Evolutionary conservation across 2,888 invertebrate species (phyloP).

Genomic region (Lepidochitona cinerea): DNA sequence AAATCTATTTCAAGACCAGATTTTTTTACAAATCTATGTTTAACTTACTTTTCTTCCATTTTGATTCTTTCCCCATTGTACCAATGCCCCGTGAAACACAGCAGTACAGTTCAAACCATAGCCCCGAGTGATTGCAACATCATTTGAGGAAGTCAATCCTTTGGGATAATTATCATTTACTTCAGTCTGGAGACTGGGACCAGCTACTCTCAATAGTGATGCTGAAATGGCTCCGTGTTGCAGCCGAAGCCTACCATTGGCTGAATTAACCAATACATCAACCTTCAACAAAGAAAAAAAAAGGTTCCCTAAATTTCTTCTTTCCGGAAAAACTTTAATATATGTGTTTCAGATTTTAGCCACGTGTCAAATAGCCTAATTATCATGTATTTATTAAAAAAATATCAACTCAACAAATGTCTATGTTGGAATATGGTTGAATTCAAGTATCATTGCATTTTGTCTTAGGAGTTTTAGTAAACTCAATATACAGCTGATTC

Average conservation of each 20-base stretch:
- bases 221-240: conserved; percentile 48
- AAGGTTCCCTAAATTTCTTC: neutral
- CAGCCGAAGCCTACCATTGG: conserved; percentile 44
- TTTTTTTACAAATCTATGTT: too few species aligned
- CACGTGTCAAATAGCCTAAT: neutral
- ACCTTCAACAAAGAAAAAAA: conserved; percentile 37
- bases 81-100: conserved; percentile 45
- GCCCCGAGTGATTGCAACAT: conserved; percentile 41
- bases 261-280: conserved; percentile 56
- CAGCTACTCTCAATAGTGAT: conserved; percentile 50
- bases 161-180: conserved; percentile 35
- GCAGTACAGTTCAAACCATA: conserved; percentile 44
- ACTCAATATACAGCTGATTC: too few species aligned
- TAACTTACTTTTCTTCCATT: too few species aligned
- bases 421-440: too few species aligned
- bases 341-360: neutral
- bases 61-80: conserved; percentile 32
- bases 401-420: too few species aligned
- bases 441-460: too few species aligned
- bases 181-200: conserved; percentile 45
- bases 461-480: too few species aligned
- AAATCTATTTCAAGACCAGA: too few species aligned
- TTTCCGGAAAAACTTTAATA: neutral
- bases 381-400: neutral
- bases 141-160: conserved; percentile 39